These are phyloP conservation scores for Eupithecia exiguata DNA, from an alignment of 2,888 invertebrate species.

Conservation along the genomic window DNA sequence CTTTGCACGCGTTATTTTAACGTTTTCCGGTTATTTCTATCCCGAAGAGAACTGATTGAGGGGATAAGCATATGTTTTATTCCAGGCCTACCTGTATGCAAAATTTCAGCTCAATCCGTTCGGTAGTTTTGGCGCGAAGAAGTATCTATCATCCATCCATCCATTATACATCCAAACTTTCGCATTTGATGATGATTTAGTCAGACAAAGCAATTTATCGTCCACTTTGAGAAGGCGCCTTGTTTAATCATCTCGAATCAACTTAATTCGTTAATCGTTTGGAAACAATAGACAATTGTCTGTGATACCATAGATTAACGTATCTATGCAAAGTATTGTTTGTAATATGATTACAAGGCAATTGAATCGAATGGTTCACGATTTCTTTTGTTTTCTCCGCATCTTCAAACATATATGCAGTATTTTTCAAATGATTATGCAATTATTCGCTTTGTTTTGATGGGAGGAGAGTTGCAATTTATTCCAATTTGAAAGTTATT, in stretches of 20 bases:
- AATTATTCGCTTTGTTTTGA: conserved; percentile 58
- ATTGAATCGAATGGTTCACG: conserved; percentile 45
- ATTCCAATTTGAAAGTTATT: conserved; percentile 40
- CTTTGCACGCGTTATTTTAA: no score
- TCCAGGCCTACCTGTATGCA: no score
- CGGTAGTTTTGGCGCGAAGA: no score
- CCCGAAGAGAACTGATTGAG: no score
- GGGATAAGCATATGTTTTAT: background rate
- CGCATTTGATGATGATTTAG: background rate
- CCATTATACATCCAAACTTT: no score
- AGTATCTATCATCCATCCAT: no score
- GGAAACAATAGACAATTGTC: conserved; percentile 43
- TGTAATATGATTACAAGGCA: conserved; percentile 44
- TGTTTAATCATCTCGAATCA: conserved; percentile 20
- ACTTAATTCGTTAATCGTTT: conserved; percentile 30
- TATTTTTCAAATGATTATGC: conserved; percentile 53
- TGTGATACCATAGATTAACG: conserved; percentile 38
- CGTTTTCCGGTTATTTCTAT: no score
- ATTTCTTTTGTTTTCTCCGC: conserved; percentile 45
- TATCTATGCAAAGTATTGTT: conserved; percentile 39
- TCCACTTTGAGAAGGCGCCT: conserved; percentile 4
- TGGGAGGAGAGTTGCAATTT: conserved; percentile 38
- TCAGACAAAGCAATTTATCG: background rate
- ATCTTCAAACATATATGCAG: conserved; percentile 18
- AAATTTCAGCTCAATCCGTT: no score